These are phyloP conservation scores for Rissa tridactyla DNA, from an alignment of 2,113 vertebrate genomes.

Conservation along the genomic window DNA sequence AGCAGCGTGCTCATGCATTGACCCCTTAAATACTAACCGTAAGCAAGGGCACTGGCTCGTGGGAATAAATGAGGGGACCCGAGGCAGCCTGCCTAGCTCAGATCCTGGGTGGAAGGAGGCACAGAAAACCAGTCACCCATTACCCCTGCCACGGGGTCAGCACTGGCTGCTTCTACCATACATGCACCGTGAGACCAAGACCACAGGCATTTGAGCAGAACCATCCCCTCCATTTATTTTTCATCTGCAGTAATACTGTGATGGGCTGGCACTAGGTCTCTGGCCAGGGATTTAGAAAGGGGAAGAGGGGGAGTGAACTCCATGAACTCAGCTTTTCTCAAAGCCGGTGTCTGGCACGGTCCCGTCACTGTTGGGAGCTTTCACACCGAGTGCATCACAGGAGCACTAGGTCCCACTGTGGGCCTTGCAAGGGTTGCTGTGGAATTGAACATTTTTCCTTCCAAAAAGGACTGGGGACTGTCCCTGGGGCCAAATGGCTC, in stretches of 20 bases:
- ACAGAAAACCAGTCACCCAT: not conserved
- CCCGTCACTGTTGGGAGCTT: not conserved
- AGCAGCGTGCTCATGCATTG: rapidly evolving
- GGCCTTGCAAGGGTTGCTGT: not conserved
- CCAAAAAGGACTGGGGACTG: not conserved
- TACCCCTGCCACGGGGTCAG: not conserved
- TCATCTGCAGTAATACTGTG: not conserved
- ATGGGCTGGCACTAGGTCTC: not conserved
- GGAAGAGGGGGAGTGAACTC: not conserved
- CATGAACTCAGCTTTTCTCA: not conserved
- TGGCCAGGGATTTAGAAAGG: not conserved
- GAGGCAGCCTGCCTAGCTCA: not conserved
- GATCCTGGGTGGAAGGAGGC: not conserved
- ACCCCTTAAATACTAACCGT: not conserved
- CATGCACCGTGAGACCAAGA: not conserved
- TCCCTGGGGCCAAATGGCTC: not conserved
- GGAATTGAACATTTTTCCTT: not conserved
- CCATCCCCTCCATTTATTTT: no score
- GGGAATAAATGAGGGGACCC: not conserved
- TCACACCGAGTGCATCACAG: not conserved
- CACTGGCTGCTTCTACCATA: not conserved
- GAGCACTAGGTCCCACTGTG: not conserved
- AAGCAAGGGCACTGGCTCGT: rapidly evolving
- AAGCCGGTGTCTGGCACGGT: not conserved
- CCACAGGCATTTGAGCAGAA: not conserved